These are phyloP conservation scores for Anoplolepis gracilipes DNA, from an alignment of 1,140 invertebrate genomes.

Conservation along the genomic window DNA sequence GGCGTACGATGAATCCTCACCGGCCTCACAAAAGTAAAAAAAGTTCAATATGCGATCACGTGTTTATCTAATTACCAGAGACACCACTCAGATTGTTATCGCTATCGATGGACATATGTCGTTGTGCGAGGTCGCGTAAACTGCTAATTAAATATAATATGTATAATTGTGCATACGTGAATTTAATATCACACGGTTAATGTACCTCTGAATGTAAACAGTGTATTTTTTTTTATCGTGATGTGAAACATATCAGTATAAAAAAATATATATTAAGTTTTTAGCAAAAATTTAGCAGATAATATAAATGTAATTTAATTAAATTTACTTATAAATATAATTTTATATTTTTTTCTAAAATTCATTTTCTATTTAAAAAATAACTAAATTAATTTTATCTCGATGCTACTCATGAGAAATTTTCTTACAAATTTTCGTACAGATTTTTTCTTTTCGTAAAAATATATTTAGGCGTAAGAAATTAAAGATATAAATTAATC, in stretches of 20 bases:
- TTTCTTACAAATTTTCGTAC: background rate
- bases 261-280: too few relatives aligned
- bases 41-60: slow-evolving; percentile 4
- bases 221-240: background rate
- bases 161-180: background rate
- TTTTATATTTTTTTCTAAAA: too few relatives aligned
- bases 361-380: background rate
- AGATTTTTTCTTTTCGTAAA: background rate
- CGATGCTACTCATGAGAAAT: background rate
- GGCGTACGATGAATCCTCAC: background rate
- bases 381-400: background rate
- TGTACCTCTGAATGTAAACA: background rate
- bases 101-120: slow-evolving; percentile 2
- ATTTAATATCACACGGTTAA: too few relatives aligned
- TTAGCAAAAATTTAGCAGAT: too few relatives aligned
- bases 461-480: background rate
- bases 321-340: too few relatives aligned
- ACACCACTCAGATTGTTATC: slow-evolving; percentile 61
- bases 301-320: too few relatives aligned
- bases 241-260: background rate
- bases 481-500: slow-evolving; percentile 1
- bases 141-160: slow-evolving; percentile 53
- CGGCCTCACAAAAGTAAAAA: background rate
- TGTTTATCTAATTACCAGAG: slow-evolving; percentile 63
- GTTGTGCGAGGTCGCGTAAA: slow-evolving; percentile 43